Conservation (phyloP, 2,888 invertebrate genomes). For the Automeris io region DNA sequence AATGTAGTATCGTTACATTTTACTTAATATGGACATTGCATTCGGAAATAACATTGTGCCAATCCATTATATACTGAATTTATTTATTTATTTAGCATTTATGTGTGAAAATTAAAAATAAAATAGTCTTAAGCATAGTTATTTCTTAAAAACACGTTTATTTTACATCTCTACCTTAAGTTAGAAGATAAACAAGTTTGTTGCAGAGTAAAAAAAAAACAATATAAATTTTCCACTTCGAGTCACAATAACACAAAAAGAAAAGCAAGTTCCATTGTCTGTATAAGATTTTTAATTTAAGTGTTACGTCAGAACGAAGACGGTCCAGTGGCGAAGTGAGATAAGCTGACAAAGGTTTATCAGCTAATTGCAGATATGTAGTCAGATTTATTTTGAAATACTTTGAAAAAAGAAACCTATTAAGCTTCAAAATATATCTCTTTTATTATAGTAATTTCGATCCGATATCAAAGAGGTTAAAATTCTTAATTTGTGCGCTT, state of each 20-base stretch:
- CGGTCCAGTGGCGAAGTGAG: conserved; percentile 35
- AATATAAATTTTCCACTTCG: neutral
- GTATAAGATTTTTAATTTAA: conserved; percentile 35
- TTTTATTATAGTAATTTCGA: too few species aligned
- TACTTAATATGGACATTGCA: too few species aligned
- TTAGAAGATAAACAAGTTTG: neutral
- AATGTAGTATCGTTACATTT: too few species aligned
- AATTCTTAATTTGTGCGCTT: too few species aligned
- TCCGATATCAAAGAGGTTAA: too few species aligned
- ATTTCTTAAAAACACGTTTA: neutral
- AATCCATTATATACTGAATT: too few species aligned
- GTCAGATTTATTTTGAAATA: neutral
- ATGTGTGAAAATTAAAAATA: too few species aligned
- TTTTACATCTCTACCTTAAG: neutral
- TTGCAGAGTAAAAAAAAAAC: neutral
- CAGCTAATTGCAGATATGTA: conserved; percentile 17
- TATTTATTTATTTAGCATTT: too few species aligned
- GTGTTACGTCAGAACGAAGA: conserved; percentile 27
- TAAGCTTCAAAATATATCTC: too few species aligned
- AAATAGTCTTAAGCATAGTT: neutral
- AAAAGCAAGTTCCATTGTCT: conserved; percentile 8
- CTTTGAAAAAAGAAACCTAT: too few species aligned
- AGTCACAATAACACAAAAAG: neutral
- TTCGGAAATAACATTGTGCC: too few species aligned
- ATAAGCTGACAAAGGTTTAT: conserved; percentile 63